phyloP scores from a whole-genome alignment of 2,797 vertebrate species.

The Darevskia mixta region DNA sequence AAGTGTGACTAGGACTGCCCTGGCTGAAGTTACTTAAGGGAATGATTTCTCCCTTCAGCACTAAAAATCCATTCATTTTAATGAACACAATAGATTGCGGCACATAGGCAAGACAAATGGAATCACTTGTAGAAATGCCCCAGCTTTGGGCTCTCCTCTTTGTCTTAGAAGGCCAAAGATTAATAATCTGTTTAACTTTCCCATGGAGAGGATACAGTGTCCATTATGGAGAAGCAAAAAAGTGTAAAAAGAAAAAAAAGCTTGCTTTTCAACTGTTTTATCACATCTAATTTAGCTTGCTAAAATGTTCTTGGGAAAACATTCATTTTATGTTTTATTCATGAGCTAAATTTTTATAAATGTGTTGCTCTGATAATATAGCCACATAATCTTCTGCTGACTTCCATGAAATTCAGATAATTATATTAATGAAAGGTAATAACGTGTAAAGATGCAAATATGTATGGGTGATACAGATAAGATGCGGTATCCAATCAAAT shows the following conservation, averaged over 20 bases:
- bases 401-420: conserved; percentile 49
- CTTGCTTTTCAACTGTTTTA: conserved; percentile 31
- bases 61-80: background rate
- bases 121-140: conserved; percentile 20
- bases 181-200: conserved; percentile 38
- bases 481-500: conserved; percentile 41
- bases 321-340: conserved; percentile 65
- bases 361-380: conserved; percentile 48
- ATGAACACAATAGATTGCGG: conserved; percentile 22
- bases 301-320: conserved; percentile 51
- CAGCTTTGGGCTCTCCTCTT: conserved; percentile 26
- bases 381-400: conserved; percentile 33
- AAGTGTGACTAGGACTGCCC: background rate
- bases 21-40: background rate
- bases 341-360: conserved; percentile 53
- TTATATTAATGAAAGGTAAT: conserved; percentile 47
- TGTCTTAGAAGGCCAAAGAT: conserved; percentile 38
- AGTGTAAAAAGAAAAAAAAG: conserved; percentile 13
- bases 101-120: conserved; percentile 40
- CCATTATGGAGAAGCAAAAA: conserved; percentile 36
- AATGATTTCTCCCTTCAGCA: background rate
- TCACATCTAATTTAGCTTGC: conserved; percentile 44
- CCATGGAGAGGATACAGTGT: conserved; percentile 20
- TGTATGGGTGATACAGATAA: conserved; percentile 53
- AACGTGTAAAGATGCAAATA: conserved; percentile 45